Evolutionary conservation across 2,113 vertebrate genomes (phyloP).

Genomic region (Erythrocercus mccallii): DNA sequence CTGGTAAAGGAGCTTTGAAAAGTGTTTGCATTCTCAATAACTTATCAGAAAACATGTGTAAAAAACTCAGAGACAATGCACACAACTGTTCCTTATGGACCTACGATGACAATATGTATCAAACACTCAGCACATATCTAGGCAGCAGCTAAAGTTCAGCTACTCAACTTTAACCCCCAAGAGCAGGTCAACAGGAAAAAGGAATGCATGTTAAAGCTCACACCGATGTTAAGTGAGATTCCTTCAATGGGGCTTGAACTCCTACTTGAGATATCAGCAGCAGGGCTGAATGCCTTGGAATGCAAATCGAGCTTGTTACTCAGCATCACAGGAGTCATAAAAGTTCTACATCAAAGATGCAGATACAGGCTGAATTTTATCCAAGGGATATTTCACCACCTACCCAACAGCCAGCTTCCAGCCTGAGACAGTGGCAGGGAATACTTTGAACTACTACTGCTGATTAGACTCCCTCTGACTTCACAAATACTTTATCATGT

Average conservation of each 20-base stretch:
- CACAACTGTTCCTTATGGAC: not conserved
- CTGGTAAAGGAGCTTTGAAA: conserved; percentile 9
- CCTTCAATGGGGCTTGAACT: conserved; percentile 64
- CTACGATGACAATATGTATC: conserved; percentile 65
- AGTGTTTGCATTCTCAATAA: conserved; percentile 43
- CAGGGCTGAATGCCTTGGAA: conserved; percentile 54
- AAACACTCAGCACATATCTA: conserved; percentile 73
- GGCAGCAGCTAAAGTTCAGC: conserved; percentile 63
- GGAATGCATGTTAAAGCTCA: conserved; percentile 65
- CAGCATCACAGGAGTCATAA: conserved; percentile 31
- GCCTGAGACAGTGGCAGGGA: not conserved
- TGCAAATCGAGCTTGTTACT: conserved; percentile 58
- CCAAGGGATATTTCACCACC: conserved; percentile 33
- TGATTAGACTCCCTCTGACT: conserved; percentile 17
- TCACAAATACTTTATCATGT: conserved; percentile 26
- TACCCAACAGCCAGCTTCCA: not conserved
- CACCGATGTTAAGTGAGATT: conserved; percentile 59
- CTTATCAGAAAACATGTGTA: conserved; percentile 46
- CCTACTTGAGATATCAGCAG: conserved; percentile 65
- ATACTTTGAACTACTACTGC: conserved; percentile 13
- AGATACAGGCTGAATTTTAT: conserved; percentile 52
- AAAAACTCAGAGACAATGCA: not conserved
- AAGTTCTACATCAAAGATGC: conserved; percentile 50
- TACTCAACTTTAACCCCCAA: conserved; percentile 72
- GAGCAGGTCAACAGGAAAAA: conserved; percentile 71